These are phyloP conservation scores for Noctua fimbriata DNA, from an alignment of 2,888 invertebrate genomes.

Conservation along the genomic window DNA sequence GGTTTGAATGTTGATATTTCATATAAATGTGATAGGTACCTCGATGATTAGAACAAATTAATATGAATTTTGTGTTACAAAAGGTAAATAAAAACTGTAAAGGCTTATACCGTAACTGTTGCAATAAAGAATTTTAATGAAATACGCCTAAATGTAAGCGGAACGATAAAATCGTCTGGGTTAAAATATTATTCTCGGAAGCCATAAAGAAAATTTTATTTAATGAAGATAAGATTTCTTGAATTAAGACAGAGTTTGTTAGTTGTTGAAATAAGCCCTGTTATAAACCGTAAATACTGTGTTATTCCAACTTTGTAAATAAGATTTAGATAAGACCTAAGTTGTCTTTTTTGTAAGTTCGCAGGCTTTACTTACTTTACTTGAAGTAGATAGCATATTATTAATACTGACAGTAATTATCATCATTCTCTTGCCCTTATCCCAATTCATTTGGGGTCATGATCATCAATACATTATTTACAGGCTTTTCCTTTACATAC, in stretches of 20 bases:
- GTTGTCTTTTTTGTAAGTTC: not conserved
- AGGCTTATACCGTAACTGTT: conserved; percentile 61
- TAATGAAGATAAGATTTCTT: conserved; percentile 79
- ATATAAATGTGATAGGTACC: not conserved
- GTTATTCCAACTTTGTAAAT: conserved; percentile 40
- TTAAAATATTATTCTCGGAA: conserved; percentile 87
- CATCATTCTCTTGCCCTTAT: no score
- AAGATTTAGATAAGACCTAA: conserved; percentile 19
- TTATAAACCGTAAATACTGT: conserved; percentile 44
- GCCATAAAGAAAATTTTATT: conserved; percentile 86
- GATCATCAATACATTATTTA: no score
- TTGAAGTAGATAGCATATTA: not conserved
- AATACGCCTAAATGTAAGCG: conserved; percentile 79
- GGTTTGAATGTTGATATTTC: not conserved
- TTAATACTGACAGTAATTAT: not conserved
- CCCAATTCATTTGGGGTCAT: no score
- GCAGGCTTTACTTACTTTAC: not conserved
- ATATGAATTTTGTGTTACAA: not conserved
- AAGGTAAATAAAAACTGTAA: conserved; percentile 45
- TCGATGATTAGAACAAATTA: not conserved
- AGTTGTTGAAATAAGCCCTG: conserved; percentile 68
- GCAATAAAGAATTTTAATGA: conserved; percentile 75
- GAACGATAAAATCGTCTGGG: conserved; percentile 82
- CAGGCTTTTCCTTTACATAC: not conserved
- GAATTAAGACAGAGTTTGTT: conserved; percentile 78